Evolutionary conservation across 2,113 vertebrate genomes (phyloP).

Genomic region (Capreolus pygargus): DNA sequence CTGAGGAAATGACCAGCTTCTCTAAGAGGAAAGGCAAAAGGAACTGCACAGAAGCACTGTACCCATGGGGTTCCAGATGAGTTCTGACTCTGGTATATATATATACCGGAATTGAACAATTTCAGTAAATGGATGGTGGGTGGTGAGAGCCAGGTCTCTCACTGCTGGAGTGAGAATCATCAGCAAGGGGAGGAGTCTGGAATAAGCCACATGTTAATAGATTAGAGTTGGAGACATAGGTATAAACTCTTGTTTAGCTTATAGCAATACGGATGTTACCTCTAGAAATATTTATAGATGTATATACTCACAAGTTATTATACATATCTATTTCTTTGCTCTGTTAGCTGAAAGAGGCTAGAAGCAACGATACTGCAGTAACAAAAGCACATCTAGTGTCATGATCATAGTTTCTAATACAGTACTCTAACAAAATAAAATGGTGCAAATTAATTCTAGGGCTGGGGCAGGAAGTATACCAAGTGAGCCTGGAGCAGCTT

Average conservation of each 20-base stretch:
- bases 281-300: not conserved
- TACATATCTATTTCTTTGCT: not conserved
- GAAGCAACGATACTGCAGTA: not conserved
- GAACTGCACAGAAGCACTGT: not conserved
- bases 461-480: not conserved
- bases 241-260: not conserved
- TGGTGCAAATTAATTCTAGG: not conserved
- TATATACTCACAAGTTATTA: not conserved
- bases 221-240: not conserved
- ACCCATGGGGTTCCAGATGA: not conserved
- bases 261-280: not conserved
- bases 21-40: not conserved
- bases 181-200: not conserved
- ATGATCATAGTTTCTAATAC: not conserved
- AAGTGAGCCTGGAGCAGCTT: not conserved
- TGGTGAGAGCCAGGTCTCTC: not conserved
- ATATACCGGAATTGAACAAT: not conserved
- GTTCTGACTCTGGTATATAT: not conserved
- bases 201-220: not conserved
- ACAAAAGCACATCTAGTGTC: not conserved
- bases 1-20: constrained; percentile 1
- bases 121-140: not conserved
- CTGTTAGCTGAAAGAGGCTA: not conserved
- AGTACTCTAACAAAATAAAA: not conserved
- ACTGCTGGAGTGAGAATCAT: not conserved